Evolutionary conservation across 1,140 invertebrate species (phyloP), one percentile per base, ranked within the genome.

Genomic region (Drosophila fuyamai): DNA sequence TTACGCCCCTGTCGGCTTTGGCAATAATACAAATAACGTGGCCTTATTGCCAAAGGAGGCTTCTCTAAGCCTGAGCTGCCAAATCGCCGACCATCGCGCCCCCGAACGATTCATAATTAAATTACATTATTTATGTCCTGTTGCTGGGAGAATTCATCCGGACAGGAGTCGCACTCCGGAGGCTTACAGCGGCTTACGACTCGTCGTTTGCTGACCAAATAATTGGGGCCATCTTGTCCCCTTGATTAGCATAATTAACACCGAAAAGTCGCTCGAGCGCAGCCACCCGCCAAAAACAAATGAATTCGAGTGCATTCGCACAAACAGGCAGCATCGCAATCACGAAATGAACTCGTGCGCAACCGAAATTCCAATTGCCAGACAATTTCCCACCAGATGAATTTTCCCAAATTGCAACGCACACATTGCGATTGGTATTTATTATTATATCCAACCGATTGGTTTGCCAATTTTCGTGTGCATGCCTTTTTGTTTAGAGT

Each of bases 41-140:
- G 6, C 29, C 29, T 8, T 50, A 71, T 27, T 67, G 51, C 23
- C 27, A 32, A 55, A 14, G 14, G 46, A n/a, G 46, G 43, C 35
- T 50, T 56, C 18, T 32, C 48, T 32, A 58, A 71, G 71, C 56
- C 54, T 46, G 55, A 50, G 72, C 65, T 70, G 50, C 38, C 27
- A 48, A 70, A 68, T 71, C 63, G 59, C n/a, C 46, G 27, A 29
- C 68, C 61, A 36, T 54, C 36, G 61, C 61, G 47, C 65, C 44
- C 44, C 65, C 61, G 36, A 41, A 76, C 78, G 63, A 76, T 57
- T 78, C 79, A 88, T 88, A 88, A 88, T 88, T 88, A 89, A 88
- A 88, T 88, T 89, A 67, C 77, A 88, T 88, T 77, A 88, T 88
- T 89, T 88, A 88, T 89, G 79, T 61, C 46, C 54, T 51, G 61